phyloP scores from a whole-genome alignment of 2,888 invertebrate species.

The Trisateles emortualis region DNA sequence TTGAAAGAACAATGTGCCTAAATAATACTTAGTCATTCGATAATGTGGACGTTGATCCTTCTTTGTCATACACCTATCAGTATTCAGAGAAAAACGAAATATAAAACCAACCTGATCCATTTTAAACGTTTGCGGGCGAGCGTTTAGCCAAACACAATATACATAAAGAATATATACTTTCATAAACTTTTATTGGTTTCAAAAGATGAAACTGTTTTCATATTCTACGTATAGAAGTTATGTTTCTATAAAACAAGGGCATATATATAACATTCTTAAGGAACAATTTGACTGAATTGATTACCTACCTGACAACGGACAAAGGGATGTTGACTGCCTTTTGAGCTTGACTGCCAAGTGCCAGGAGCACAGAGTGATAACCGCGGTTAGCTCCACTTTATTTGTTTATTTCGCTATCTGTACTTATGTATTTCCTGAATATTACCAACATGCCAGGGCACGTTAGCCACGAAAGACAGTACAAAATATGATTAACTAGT shows the following conservation, averaged over 20 bases:
- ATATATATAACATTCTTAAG: too few species aligned
- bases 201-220: not conserved
- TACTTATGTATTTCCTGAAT: too few species aligned
- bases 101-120: not conserved
- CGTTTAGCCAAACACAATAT: conserved; percentile 13
- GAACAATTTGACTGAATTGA: too few species aligned
- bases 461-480: not conserved
- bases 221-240: not conserved
- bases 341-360: too few species aligned
- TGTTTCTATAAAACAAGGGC: too few species aligned
- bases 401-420: too few species aligned
- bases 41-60: conserved; percentile 33
- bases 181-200: not conserved
- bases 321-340: too few species aligned
- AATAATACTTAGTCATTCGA: conserved; percentile 43
- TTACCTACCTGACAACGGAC: too few species aligned
- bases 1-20: conserved; percentile 27
- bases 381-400: too few species aligned
- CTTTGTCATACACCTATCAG: conserved; percentile 21
- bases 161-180: not conserved
- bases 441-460: too few species aligned
- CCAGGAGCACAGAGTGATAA: too few species aligned
- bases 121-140: conserved; percentile 17
- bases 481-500: conserved; percentile 8
- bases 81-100: conserved; percentile 12